phyloP scores from a whole-genome alignment of 2,888 invertebrate species.

The Monoplex corrugatus region DNA sequence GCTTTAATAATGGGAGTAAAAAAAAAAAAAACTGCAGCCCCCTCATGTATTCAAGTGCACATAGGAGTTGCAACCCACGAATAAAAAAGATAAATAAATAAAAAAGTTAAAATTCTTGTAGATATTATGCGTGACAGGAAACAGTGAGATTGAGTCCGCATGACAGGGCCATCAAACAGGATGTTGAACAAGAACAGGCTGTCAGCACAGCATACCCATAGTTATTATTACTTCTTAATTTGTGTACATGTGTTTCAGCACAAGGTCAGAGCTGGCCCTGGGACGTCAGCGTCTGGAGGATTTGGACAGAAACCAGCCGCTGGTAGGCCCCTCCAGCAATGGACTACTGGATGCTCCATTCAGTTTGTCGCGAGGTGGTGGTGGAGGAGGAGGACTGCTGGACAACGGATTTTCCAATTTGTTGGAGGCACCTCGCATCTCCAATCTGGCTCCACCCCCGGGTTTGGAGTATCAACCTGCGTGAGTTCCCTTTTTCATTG shows the following conservation, averaged over 20 bases:
- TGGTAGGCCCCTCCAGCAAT: constrained; percentile 5
- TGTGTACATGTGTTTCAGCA: constrained; percentile 48
- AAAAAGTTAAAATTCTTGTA: no score
- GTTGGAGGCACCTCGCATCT: constrained; percentile 62
- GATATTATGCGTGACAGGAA: no score
- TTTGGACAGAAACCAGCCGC: constrained; percentile 55
- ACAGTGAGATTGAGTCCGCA: no score
- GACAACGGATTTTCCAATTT: constrained; percentile 70
- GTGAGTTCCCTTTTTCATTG: constrained; percentile 63
- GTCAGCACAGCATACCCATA: not conserved
- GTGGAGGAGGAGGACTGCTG: constrained; percentile 56
- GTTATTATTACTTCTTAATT: not conserved
- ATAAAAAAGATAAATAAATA: no score
- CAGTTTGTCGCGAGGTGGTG: constrained; percentile 10
- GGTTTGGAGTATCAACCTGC: constrained; percentile 71
- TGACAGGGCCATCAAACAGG: no score
- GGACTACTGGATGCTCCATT: not conserved
- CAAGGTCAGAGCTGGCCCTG: constrained; percentile 54
- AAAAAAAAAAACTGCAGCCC: not conserved
- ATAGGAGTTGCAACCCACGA: no score
- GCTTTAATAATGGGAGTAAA: not conserved
- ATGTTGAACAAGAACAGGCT: no score
- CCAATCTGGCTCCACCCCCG: constrained; percentile 62
- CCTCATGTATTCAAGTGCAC: not conserved
- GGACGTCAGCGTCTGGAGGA: constrained; percentile 65